Conservation (phyloP, 2,888 invertebrate species). For the Eurytoma californica region DNA sequence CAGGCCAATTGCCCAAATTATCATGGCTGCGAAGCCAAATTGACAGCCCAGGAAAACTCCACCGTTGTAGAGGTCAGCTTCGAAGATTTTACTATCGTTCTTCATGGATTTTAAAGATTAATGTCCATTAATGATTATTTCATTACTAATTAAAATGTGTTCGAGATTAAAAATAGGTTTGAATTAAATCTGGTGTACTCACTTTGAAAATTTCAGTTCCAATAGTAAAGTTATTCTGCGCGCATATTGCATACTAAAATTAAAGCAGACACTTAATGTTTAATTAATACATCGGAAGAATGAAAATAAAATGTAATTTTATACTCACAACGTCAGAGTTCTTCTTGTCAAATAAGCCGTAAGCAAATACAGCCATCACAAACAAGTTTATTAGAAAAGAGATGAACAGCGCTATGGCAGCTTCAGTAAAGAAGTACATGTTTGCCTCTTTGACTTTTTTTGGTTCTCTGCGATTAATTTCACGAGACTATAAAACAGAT, state of each 20-base stretch:
- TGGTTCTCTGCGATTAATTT: conserved; percentile 84
- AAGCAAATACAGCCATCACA: conserved; percentile 91
- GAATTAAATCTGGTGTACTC: conserved; percentile 59
- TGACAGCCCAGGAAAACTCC: conserved; percentile 86
- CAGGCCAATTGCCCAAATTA: conserved; percentile 90
- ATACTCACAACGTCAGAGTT: conserved; percentile 82
- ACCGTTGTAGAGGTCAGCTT: conserved; percentile 84
- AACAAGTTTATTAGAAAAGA: conserved; percentile 93
- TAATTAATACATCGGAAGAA: too few species aligned
- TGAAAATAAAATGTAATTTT: too few species aligned
- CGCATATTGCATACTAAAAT: conserved; percentile 67
- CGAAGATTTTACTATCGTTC: conserved; percentile 73
- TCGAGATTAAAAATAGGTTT: neutral
- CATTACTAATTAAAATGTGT: too few species aligned
- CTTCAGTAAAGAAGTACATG: conserved; percentile 88
- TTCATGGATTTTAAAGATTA: conserved; percentile 51
- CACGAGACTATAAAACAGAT: conserved; percentile 81
- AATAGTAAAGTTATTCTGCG: conserved; percentile 62
- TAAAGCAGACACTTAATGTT: too few species aligned
- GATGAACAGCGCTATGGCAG: conserved; percentile 85
- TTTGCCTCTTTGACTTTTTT: conserved; percentile 88
- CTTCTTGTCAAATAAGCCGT: conserved; percentile 85
- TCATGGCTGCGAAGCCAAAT: conserved; percentile 86
- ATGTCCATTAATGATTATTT: neutral
- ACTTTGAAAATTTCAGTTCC: conserved; percentile 74